Percentiles rank a stretch among this genome's conserved stretches.
Conservation (phyloP, 2,888 invertebrate genomes). For the Catocala sponsa region DNA sequence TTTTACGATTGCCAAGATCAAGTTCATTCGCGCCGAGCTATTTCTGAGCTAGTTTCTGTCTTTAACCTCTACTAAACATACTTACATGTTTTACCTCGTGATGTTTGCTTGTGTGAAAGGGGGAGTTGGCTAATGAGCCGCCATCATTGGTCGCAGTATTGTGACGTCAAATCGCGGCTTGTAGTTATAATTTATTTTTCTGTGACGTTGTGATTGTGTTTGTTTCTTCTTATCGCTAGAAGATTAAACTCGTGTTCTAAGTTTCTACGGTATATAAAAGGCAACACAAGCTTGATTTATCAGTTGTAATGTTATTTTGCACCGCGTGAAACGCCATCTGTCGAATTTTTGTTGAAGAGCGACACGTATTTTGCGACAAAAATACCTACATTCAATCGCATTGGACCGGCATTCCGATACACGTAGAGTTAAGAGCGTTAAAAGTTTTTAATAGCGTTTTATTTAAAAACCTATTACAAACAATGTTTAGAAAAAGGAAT, state of each 20-base stretch:
- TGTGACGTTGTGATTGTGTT: slow-evolving; percentile 60
- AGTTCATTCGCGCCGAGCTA: slow-evolving; percentile 42
- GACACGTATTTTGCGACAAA: slow-evolving; percentile 47
- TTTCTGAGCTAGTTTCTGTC: slow-evolving; percentile 56
- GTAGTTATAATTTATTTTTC: slow-evolving; percentile 69
- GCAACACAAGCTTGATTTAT: slow-evolving; percentile 53
- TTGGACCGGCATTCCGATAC: background rate
- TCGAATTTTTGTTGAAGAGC: slow-evolving; percentile 24
- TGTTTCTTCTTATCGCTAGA: slow-evolving; percentile 68
- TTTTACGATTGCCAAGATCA: slow-evolving; percentile 50
- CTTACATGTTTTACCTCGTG: slow-evolving; percentile 40
- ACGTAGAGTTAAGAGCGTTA: background rate
- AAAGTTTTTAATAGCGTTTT: background rate
- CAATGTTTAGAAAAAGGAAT: slow-evolving; percentile 78
- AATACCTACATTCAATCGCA: slow-evolving; percentile 44
- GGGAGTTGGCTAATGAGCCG: slow-evolving; percentile 72
- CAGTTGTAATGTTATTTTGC: slow-evolving; percentile 53
- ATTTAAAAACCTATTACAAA: slow-evolving; percentile 17
- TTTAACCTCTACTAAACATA: slow-evolving; percentile 66
- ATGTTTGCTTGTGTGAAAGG: slow-evolving; percentile 57
- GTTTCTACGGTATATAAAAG: slow-evolving; percentile 68
- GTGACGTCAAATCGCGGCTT: slow-evolving; percentile 71
- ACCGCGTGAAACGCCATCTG: slow-evolving; percentile 47
- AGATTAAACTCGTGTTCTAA: slow-evolving; percentile 58
- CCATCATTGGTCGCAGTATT: slow-evolving; percentile 65